Base-by-base conservation (phyloP, 2,888 invertebrate genomes). In the Pelosia muscerda region DNA sequence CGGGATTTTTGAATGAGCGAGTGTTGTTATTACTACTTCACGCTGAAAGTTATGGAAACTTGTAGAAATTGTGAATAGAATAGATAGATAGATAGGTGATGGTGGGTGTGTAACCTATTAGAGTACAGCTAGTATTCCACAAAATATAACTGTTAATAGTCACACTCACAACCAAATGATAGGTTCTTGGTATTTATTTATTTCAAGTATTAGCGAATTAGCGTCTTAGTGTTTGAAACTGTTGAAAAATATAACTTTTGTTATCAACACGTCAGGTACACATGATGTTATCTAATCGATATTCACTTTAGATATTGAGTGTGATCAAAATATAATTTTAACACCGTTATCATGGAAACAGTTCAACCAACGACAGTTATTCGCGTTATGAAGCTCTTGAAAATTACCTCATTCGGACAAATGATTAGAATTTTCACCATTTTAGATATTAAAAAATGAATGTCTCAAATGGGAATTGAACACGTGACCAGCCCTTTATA, bases 271-370 rank as follows among this genome's bases (percentile, higher is more conserved):
- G 42, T 19, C 49, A 64, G 15, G 28, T 42, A 10, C 49, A 65
- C 31, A 31, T 60, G 42, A 60, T 31, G n/a, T 19, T 58, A 55
- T 63, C 28, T 59, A 55, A 56, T 54, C 42, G 19, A 49, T 49
- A 49, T 49, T 49, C 49, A n/a, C n/a, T n/a, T 49, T n/a, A 49
- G 49, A 49, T 65, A 65, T 54, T 54, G 58, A 49, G 55, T 42
- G 26, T 22, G 28, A 63, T 59, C 38, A 55, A 59, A 55, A 25
- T 63, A 13, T 63, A 59, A 68, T 56, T 26, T 61, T 59, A 54
- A 53, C 31, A 34, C 23, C 38, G 62, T 34, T 63, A 63, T 67
- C 63, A 59, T 57, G 26, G 42, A 42, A 56, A 61, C 26, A 42
- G 11, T 22, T 28, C 19, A 26, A 26, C 23, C 42, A 49, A 57